A percentile compares a stretch with the other conserved stretches of the same genome.
phyloP scores from a whole-genome alignment of 2,888 invertebrate genomes.

The Blomia tropicalis region DNA sequence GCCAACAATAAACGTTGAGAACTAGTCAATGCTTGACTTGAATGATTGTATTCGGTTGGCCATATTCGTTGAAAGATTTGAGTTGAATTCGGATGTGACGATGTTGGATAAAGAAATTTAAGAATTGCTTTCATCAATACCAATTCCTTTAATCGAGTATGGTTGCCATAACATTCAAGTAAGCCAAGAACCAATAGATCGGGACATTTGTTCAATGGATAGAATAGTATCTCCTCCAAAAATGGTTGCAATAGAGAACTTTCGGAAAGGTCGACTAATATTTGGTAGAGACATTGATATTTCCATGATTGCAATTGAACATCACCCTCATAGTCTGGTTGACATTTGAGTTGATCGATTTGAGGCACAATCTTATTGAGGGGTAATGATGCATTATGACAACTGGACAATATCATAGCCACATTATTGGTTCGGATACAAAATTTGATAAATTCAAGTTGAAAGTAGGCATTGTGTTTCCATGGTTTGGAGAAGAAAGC shows the following conservation, averaged over 20 bases:
- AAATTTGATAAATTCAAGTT: slow-evolving; percentile 24
- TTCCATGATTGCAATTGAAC: slow-evolving; percentile 25
- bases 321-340: slow-evolving; percentile 25
- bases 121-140: slow-evolving; percentile 71
- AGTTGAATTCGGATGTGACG: slow-evolving; percentile 87
- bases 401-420: slow-evolving; percentile 20
- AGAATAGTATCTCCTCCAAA: slow-evolving; percentile 74
- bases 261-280: slow-evolving; percentile 24
- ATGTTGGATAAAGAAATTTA: slow-evolving; percentile 52
- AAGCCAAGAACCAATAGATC: slow-evolving; percentile 78
- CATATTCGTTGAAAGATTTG: slow-evolving; percentile 92
- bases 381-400: slow-evolving; percentile 13
- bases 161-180: slow-evolving; percentile 18
- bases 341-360: slow-evolving; percentile 26
- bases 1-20: slow-evolving; percentile 50
- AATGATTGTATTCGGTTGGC: slow-evolving; percentile 35
- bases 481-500: slow-evolving; percentile 25
- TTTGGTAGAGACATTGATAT: slow-evolving; percentile 26
- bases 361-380: slow-evolving; percentile 25
- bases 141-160: slow-evolving; percentile 46
- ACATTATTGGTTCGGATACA: slow-evolving; percentile 24
- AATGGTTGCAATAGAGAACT: slow-evolving; percentile 44
- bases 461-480: slow-evolving; percentile 25
- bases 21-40: slow-evolving; percentile 17
- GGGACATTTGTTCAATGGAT: slow-evolving; percentile 79